These are phyloP conservation scores for Sardinella longiceps DNA, from an alignment of 2,797 vertebrate species.

Conservation along the genomic window DNA sequence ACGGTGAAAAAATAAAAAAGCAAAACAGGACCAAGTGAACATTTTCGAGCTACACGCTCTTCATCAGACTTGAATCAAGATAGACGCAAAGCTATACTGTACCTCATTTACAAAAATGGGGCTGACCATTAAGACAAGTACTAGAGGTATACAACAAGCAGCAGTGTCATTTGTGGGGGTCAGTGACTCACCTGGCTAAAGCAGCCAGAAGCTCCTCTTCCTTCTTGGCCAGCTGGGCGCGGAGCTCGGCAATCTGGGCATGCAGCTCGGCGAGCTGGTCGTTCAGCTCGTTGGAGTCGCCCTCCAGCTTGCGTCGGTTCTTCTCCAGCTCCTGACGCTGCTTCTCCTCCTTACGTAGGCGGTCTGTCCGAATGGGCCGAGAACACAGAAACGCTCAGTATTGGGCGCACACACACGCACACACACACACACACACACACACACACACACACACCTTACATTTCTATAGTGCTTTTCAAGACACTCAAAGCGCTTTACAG, in stretches of 20 bases:
- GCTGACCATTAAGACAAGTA: too few relatives aligned
- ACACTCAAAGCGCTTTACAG: too few relatives aligned
- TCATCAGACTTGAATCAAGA: too few relatives aligned
- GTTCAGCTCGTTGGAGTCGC: conserved; percentile 74
- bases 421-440: too few relatives aligned
- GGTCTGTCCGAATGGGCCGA: conserved; percentile 71
- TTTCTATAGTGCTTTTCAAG: too few relatives aligned
- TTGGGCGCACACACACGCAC: background rate
- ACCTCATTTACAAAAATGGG: too few relatives aligned
- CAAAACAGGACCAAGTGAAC: too few relatives aligned
- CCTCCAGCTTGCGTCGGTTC: conserved; percentile 92
- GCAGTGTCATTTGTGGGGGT: too few relatives aligned
- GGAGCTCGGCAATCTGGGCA: conserved; percentile 92
- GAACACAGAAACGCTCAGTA: background rate
- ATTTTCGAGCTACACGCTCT: too few relatives aligned
- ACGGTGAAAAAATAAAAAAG: too few relatives aligned
- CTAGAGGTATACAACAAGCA: background rate
- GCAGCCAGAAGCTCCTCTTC: conserved; percentile 92
- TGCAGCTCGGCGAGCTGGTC: conserved; percentile 67
- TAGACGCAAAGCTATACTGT: too few relatives aligned
- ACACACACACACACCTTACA: too few relatives aligned
- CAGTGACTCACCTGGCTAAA: conserved; percentile 79
- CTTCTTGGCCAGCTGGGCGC: conserved; percentile 93
- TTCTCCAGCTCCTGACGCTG: conserved; percentile 92
- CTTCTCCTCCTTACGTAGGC: conserved; percentile 92